A percentile compares a stretch with the other conserved stretches of the same genome.
phyloP scores from a whole-genome alignment of 2,888 invertebrate species.

The Ctenicera cuprea region DNA sequence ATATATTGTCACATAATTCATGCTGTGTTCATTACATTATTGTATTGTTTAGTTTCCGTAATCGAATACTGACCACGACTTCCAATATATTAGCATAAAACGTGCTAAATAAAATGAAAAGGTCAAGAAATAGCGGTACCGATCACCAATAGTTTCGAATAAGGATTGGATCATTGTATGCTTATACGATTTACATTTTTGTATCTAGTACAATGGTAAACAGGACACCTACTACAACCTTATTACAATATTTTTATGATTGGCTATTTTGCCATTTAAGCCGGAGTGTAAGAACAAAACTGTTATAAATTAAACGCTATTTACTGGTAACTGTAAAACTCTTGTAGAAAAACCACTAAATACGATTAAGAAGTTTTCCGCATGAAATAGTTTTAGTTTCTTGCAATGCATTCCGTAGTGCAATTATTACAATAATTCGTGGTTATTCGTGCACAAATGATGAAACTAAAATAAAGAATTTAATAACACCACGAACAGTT shows the following conservation, averaged over 20 bases:
- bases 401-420: constrained; percentile 34
- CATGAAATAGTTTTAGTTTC: constrained; percentile 41
- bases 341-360: constrained; percentile 35
- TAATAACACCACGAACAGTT: constrained; percentile 23
- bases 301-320: constrained; percentile 48
- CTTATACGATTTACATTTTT: constrained; percentile 62
- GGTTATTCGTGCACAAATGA: constrained; percentile 37
- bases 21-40: constrained; percentile 46
- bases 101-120: constrained; percentile 66
- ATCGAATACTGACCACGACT: constrained; percentile 57
- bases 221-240: constrained; percentile 33
- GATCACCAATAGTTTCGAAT: constrained; percentile 62
- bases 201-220: constrained; percentile 37
- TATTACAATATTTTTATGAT: constrained; percentile 24
- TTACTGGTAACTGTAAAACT: constrained; percentile 43
- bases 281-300: constrained; percentile 31
- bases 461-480: constrained; percentile 22
- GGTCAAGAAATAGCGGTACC: constrained; percentile 63
- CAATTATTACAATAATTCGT: constrained; percentile 40
- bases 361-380: constrained; percentile 40
- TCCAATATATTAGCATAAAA: constrained; percentile 60
- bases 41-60: constrained; percentile 52
- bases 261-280: constrained; percentile 16
- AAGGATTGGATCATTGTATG: constrained; percentile 68
- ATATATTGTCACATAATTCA: constrained; percentile 45